A percentile compares a stretch with the other conserved stretches of the same genome.
Evolutionary conservation across 1,140 invertebrate species (phyloP).

Genomic region (Liolophura sinensis): DNA sequence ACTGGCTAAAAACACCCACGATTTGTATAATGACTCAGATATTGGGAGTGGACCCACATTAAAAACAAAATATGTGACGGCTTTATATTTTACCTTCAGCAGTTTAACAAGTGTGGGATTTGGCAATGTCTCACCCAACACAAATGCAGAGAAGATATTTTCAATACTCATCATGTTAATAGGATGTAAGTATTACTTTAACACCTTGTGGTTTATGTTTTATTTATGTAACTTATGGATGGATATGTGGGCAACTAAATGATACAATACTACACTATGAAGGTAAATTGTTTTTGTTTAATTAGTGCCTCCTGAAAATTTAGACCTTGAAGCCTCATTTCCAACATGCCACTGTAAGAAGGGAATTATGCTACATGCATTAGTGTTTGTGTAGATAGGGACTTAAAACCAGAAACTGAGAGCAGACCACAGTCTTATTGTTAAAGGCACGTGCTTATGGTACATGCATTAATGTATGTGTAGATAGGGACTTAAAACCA

Average conservation of each 20-base stretch:
- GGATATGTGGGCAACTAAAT: not conserved
- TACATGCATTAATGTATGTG: not conserved
- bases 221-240: not conserved
- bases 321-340: not conserved
- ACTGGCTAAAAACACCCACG: constrained; percentile 67
- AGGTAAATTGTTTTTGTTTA: constrained; percentile 8
- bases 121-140: constrained; percentile 96
- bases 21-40: constrained; percentile 46
- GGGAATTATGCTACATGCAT: not conserved
- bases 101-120: constrained; percentile 96
- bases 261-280: not conserved
- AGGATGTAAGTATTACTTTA: constrained; percentile 53
- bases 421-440: too few species aligned
- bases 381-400: not conserved
- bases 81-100: constrained; percentile 95
- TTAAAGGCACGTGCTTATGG: too few species aligned
- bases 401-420: too few species aligned
- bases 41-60: constrained; percentile 51
- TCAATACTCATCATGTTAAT: constrained; percentile 64
- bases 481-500: too few species aligned
- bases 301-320: not conserved
- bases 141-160: constrained; percentile 81
- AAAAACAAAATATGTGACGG: constrained; percentile 80
- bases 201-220: too few species aligned
- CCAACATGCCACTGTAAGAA: not conserved